These are phyloP conservation scores for Drosophila albomicans DNA, from an alignment of 1,140 invertebrate genomes.

Conservation along the genomic window DNA sequence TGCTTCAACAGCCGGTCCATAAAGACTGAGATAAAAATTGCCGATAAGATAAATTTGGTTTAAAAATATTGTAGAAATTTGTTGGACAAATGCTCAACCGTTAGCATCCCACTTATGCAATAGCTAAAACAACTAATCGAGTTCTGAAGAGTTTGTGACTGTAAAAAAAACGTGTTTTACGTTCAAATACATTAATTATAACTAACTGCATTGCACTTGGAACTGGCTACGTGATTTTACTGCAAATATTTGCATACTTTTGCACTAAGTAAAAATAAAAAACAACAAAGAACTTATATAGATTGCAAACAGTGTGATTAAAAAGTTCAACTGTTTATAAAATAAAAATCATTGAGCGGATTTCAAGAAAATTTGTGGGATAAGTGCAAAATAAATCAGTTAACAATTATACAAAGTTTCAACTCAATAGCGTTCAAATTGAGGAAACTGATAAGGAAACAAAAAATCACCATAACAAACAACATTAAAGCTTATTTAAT, in stretches of 20 bases:
- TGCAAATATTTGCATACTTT: conserved; percentile 29
- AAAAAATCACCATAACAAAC: background rate
- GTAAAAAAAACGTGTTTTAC: conserved; percentile 61
- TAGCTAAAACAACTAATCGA: conserved; percentile 11
- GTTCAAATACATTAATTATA: conserved; percentile 40
- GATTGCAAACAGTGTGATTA: conserved; percentile 4
- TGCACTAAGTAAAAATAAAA: conserved; percentile 1
- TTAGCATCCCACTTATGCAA: conserved; percentile 5
- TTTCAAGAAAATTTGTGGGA: too few species aligned
- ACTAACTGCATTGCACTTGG: conserved; percentile 39
- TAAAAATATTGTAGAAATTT: background rate
- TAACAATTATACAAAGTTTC: background rate
- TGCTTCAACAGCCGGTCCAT: conserved; percentile 14
- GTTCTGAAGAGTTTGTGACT: background rate
- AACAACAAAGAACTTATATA: conserved; percentile 4
- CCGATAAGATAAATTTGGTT: conserved; percentile 27
- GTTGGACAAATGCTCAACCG: background rate
- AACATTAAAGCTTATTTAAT: conserved; percentile 1
- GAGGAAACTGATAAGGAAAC: too few species aligned
- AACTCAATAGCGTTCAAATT: background rate
- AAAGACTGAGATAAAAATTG: background rate
- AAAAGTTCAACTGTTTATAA: background rate
- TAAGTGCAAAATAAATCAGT: background rate
- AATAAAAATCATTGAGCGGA: background rate
- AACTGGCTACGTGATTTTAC: conserved; percentile 44